Conservation (phyloP, 2,888 invertebrate genomes). For the Thyatira batis region DNA sequence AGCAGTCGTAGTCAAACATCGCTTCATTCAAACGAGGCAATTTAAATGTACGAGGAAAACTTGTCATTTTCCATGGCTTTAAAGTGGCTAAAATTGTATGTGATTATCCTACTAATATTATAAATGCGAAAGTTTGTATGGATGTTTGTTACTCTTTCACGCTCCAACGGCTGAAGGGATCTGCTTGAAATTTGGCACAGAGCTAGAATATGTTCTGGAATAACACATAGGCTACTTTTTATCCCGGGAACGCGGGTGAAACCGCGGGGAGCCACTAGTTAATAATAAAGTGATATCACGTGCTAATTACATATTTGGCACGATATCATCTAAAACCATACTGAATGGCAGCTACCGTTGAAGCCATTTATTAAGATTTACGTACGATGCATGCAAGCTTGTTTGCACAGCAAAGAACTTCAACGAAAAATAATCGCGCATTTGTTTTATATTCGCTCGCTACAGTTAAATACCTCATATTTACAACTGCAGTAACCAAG, state of each 20-base stretch:
- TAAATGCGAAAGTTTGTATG: no score
- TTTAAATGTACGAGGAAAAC: constrained; percentile 5
- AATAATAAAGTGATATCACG: no score
- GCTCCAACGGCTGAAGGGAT: no score
- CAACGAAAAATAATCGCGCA: background rate
- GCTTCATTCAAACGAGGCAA: background rate
- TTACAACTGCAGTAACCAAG: background rate
- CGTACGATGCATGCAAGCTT: background rate
- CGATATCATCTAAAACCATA: background rate
- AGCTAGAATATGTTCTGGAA: no score
- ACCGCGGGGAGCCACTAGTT: no score
- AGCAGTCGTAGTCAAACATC: constrained; percentile 1
- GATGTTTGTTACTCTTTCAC: no score
- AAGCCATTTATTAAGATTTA: background rate
- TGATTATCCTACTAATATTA: no score
- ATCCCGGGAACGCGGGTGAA: no score
- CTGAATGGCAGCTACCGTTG: background rate
- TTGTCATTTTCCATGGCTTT: background rate
- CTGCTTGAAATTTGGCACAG: no score
- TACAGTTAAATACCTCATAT: background rate
- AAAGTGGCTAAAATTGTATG: background rate
- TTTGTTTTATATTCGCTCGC: background rate
- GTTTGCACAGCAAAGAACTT: background rate
- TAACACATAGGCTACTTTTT: no score
- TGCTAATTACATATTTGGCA: no score